These are phyloP conservation scores for Chaetoderma sp. DNA, from an alignment of 2,888 invertebrate species.

Conservation along the genomic window DNA sequence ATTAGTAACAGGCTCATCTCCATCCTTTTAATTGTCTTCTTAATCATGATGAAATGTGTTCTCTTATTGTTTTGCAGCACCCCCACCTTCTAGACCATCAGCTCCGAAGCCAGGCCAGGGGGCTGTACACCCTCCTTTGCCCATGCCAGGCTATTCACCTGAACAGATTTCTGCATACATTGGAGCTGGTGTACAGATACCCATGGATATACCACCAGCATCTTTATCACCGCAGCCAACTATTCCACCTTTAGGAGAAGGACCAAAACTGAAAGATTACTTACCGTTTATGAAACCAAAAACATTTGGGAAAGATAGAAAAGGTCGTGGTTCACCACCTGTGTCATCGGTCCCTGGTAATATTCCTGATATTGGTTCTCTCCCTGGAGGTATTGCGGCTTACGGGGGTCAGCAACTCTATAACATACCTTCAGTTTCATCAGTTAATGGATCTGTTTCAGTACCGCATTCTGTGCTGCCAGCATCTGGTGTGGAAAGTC, in stretches of 20 bases:
- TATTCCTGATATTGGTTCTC: constrained; percentile 36
- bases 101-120: constrained; percentile 52
- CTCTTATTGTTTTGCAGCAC: constrained; percentile 30
- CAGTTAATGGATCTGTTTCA: too few relatives aligned
- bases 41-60: neutral
- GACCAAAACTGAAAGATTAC: constrained; percentile 89
- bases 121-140: too few relatives aligned
- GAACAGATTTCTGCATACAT: neutral
- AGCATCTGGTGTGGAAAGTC: too few relatives aligned
- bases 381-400: too few relatives aligned
- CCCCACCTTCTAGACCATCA: constrained; percentile 50
- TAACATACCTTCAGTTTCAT: too few relatives aligned
- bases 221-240: constrained; percentile 35
- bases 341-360: constrained; percentile 32
- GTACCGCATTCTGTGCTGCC: too few relatives aligned
- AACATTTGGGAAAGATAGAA: constrained; percentile 59
- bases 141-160: neutral
- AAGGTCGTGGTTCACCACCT: constrained; percentile 33
- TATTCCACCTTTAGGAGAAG: too few relatives aligned
- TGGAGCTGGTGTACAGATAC: neutral
- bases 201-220: neutral
- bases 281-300: constrained; percentile 80
- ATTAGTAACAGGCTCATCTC: too few relatives aligned
- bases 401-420: too few relatives aligned
- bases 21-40: too few relatives aligned